These are phyloP conservation scores for Plecotus auritus DNA, from an alignment of 2,113 vertebrate genomes.

Conservation along the genomic window DNA sequence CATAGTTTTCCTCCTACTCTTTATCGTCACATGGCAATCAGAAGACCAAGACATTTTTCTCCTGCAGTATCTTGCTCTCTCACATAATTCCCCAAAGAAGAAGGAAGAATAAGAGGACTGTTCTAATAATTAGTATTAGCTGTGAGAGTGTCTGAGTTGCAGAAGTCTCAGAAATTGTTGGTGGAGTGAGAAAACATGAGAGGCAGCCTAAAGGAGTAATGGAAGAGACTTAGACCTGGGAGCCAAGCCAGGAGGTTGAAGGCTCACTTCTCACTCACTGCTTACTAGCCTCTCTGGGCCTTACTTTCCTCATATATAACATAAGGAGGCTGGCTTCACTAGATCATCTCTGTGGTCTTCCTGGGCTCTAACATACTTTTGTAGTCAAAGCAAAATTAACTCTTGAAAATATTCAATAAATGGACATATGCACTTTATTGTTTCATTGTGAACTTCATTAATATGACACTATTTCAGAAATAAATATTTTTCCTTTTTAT, in stretches of 20 bases:
- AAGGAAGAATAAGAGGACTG: not conserved
- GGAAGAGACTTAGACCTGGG: not conserved
- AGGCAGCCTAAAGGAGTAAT: not conserved
- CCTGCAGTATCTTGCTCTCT: not conserved
- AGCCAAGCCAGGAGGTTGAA: not conserved
- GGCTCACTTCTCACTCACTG: not conserved
- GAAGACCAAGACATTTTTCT: slow-evolving; percentile 65
- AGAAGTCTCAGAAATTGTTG: not conserved
- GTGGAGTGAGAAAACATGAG: slow-evolving; percentile 1
- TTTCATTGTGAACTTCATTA: not conserved
- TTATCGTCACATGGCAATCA: slow-evolving; percentile 67
- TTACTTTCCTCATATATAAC: not conserved
- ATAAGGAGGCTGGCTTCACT: not conserved
- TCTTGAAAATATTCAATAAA: slow-evolving; percentile 16
- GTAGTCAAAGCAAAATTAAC: not conserved
- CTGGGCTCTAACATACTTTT: not conserved
- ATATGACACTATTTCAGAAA: not conserved
- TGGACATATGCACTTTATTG: not conserved
- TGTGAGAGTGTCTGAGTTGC: not conserved
- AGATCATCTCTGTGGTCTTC: not conserved
- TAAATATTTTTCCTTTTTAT: not conserved
- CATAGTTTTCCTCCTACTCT: slow-evolving; percentile 71
- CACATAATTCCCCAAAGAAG: not conserved
- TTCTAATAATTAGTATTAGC: not conserved
- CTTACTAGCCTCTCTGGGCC: not conserved